These are phyloP conservation scores for Alectoris magna DNA, from an alignment of 2,797 vertebrate genomes.

Conservation along the genomic window DNA sequence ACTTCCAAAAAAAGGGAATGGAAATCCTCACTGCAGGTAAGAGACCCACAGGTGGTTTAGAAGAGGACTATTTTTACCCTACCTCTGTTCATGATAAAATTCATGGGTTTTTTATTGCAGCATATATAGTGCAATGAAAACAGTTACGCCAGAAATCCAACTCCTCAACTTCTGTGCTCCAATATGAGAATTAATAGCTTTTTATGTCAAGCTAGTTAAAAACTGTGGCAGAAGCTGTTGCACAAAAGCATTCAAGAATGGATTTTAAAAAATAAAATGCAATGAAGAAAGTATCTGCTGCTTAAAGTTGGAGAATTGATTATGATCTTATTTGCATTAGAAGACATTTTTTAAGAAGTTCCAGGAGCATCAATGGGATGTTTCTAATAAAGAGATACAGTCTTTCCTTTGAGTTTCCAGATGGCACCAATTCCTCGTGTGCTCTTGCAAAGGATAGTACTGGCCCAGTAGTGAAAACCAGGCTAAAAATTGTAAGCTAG, in stretches of 20 bases:
- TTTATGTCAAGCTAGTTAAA: not conserved
- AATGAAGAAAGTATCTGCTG: not conserved
- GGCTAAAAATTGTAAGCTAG: not conserved
- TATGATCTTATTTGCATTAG: not conserved
- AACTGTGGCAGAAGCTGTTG: not conserved
- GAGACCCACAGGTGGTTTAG: fast-evolving
- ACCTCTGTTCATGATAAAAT: not conserved
- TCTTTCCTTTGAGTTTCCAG: not conserved
- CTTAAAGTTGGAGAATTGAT: not conserved
- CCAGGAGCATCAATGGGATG: not conserved
- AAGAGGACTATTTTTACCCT: not conserved
- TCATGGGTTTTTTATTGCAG: not conserved
- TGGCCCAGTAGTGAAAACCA: not conserved
- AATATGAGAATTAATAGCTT: not conserved
- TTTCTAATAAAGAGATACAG: not conserved
- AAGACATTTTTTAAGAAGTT: not conserved
- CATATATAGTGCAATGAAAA: not conserved
- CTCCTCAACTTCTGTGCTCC: not conserved
- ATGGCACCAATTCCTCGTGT: not conserved
- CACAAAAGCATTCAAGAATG: not conserved
- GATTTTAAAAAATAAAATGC: not conserved
- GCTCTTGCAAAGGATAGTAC: not conserved
- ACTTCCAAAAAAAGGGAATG: not conserved
- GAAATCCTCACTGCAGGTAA: not conserved
- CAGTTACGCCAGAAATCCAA: not conserved